phyloP scores from a whole-genome alignment of 2,113 vertebrate genomes.

The Chauna torquata region DNA sequence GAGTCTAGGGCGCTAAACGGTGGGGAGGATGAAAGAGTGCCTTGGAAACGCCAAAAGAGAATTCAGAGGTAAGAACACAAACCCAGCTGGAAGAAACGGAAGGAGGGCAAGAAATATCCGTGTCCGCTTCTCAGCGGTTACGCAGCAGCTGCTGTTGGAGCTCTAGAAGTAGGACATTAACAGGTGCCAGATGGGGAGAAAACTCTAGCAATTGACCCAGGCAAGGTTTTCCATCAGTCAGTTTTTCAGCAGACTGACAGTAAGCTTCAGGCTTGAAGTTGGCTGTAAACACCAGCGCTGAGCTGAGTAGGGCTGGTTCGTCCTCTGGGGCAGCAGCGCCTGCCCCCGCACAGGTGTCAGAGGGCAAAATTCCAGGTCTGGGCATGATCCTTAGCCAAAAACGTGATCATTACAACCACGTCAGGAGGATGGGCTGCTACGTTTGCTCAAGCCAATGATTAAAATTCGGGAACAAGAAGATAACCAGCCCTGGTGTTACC shows the following conservation, averaged over 20 bases:
- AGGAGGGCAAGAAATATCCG: not conserved
- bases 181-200: not conserved
- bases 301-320: not conserved
- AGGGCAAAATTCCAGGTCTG: fast-evolving
- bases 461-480: not conserved
- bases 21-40: fast-evolving
- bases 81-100: not conserved
- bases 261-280: not conserved
- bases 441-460: fast-evolving
- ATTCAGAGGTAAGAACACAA: not conserved
- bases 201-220: not conserved
- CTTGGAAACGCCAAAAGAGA: not conserved
- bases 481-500: not conserved
- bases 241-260: not conserved
- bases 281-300: not conserved
- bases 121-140: not conserved
- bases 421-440: fast-evolving
- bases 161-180: not conserved
- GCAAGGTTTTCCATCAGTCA: not conserved
- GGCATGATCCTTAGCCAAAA: not conserved
- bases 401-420: fast-evolving
- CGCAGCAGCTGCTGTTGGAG: not conserved
- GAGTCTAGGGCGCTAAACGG: not conserved
- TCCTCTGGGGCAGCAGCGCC: fast-evolving
- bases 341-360: no score